phyloP scores from a whole-genome alignment of 2,113 vertebrate genomes.

The Lampris incognitus region DNA sequence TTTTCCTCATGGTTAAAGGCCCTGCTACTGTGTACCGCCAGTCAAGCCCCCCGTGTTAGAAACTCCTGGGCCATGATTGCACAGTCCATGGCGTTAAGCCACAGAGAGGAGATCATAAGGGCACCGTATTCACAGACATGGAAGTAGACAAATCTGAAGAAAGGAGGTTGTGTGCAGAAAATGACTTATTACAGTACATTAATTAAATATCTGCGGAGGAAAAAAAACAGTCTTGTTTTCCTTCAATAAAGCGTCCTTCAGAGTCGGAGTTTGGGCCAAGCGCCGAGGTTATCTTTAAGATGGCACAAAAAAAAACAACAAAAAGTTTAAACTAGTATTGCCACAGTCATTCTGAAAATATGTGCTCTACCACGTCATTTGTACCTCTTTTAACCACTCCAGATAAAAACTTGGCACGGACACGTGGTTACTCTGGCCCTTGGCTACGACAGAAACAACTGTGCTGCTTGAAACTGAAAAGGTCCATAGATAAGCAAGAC shows the following conservation, averaged over 20 bases:
- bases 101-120: conserved; percentile 4
- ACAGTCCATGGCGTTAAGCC: conserved; percentile 22
- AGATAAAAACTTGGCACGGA: conserved; percentile 27
- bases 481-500: not conserved
- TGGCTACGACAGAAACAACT: conserved; percentile 41
- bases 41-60: not conserved
- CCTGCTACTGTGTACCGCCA: not conserved
- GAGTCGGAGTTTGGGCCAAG: too few relatives aligned
- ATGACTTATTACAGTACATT: conserved; percentile 29
- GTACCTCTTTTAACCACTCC: not conserved
- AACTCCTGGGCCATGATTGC: conserved; percentile 1
- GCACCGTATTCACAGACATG: conserved; percentile 10
- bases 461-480: conserved; percentile 27
- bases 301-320: not conserved
- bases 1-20: not conserved
- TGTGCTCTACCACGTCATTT: not conserved
- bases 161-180: conserved; percentile 6
- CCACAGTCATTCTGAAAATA: not conserved
- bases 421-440: conserved; percentile 18
- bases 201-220: too few relatives aligned
- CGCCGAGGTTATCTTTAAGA: not conserved
- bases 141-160: not conserved
- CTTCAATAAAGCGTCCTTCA: too few relatives aligned
- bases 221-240: too few relatives aligned
- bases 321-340: not conserved